Evolutionary conservation across 1,140 invertebrate genomes (phyloP).

Genomic region (Drosophila sp.): DNA sequence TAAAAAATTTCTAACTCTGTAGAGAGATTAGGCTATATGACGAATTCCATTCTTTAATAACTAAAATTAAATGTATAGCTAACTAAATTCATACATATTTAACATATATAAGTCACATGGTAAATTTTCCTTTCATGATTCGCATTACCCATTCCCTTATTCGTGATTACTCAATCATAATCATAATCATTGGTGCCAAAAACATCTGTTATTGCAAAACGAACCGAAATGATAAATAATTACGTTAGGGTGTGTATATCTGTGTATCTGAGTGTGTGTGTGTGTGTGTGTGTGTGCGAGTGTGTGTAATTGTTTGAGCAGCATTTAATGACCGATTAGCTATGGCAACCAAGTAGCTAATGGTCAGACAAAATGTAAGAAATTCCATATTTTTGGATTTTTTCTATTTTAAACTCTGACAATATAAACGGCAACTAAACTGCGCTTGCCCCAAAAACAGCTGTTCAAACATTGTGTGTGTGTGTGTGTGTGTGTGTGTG

Average conservation of each 20-base stretch:
- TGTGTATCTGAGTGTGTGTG: neutral
- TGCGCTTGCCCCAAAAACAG: slow-evolving; percentile 50
- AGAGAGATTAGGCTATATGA: too few species aligned
- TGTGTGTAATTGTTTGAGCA: slow-evolving; percentile 6
- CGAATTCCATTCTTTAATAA: too few species aligned
- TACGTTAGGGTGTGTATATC: neutral
- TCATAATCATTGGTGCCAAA: slow-evolving; percentile 1
- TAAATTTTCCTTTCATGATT: slow-evolving; percentile 2
- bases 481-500: slow-evolving; percentile 31
- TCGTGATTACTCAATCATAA: slow-evolving; percentile 20
- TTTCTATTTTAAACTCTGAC: slow-evolving; percentile 3
- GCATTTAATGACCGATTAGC: slow-evolving; percentile 12
- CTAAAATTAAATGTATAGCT: too few species aligned
- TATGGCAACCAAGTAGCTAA: neutral
- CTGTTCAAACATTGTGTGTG: slow-evolving; percentile 49
- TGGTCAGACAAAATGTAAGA: neutral
- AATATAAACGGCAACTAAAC: slow-evolving; percentile 15
- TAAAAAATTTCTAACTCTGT: too few species aligned
- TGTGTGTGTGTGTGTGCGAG: neutral
- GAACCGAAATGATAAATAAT: slow-evolving; percentile 4
- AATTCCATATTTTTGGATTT: slow-evolving; percentile 24
- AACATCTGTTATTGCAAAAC: slow-evolving; percentile 15
- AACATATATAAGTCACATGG: neutral
- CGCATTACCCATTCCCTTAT: neutral
- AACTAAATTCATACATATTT: too few species aligned